Base-by-base conservation (phyloP, 1,140 invertebrate species). In the Condylostylus longicornis region DNA sequence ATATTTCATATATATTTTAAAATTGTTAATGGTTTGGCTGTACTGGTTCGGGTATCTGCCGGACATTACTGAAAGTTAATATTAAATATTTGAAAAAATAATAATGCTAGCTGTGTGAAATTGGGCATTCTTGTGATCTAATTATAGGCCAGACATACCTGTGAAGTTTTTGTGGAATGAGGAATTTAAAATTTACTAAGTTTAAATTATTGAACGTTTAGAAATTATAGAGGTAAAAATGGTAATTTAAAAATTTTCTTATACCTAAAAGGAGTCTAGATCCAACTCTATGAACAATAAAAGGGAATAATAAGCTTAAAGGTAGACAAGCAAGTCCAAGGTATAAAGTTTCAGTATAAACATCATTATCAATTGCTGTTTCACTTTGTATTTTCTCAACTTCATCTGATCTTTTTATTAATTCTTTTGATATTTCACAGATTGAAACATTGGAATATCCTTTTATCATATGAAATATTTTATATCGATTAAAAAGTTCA, bases 221-320 rank as follows among this genome's bases (percentile, higher is more conserved):
- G n/a, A n/a, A n/a, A n/a, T n/a, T n/a, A n/a, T n/a, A n/a, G n/a
- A n/a, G n/a, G n/a, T 25, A n/a, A 25, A 25, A 25, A 25, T 25
- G 7, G n/a, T 25, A 25, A n/a, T 25, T 25, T 8, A 25, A 8
- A 8, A 25, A n/a, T 25, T 25, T 8, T 25, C n/a, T 25, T 25
- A 71, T 55, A 78, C 76, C 74, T 25, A 79, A 58, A 60, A 80
- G 78, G 57, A 79, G 78, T 51, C 77, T 79, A 8, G 75, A 71
- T 4, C 77, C 77, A 7, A 79, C 61, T 46, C 70, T 69, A 51
- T 78, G 75, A 3, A 80, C 74, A 45, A 75, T 78, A 4, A 78
- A 60, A 0, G 77, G 76, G 34, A 79, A 54, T 62, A 74, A 75
- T 21, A 80, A 63, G 22, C 75, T 77, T 0, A 75, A 77, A 1